Evolutionary conservation across 2,888 invertebrate species (phyloP).

Genomic region (Diarsia brunnea): DNA sequence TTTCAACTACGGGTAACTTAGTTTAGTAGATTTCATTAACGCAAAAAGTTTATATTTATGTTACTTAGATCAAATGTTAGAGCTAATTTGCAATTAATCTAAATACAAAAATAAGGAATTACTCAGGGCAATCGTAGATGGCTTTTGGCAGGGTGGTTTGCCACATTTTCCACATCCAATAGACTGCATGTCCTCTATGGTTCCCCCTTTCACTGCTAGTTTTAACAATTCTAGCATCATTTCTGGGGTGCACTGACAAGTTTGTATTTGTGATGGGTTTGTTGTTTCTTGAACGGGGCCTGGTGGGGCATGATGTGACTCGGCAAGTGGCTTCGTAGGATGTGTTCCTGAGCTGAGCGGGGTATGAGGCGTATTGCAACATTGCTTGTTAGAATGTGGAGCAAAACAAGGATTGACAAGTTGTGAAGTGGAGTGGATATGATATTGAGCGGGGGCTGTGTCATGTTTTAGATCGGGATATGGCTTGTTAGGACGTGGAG

Average conservation of each 20-base stretch:
- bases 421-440: not conserved
- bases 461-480: not conserved
- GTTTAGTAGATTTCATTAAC: not conserved
- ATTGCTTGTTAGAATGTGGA: not conserved
- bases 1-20: not conserved
- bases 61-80: not conserved
- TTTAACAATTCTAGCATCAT: slow-evolving; percentile 46
- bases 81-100: not conserved
- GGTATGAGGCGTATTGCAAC: not conserved
- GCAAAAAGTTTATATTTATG: not conserved
- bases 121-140: not conserved
- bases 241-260: slow-evolving; percentile 62
- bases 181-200: not conserved
- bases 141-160: not conserved
- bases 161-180: slow-evolving; percentile 7
- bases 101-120: not conserved
- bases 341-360: not conserved
- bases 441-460: not conserved
- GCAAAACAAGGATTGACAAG: not conserved
- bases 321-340: not conserved
- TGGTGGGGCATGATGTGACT: not conserved
- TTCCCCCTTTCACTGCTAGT: slow-evolving; percentile 28
- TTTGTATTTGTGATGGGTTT: slow-evolving; percentile 44
- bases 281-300: not conserved
- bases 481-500: not conserved